Evolutionary conservation across 2,888 invertebrate species (phyloP), one percentile per base, ranked within the genome.

Genomic region (Pseudococcus longispinus): DNA sequence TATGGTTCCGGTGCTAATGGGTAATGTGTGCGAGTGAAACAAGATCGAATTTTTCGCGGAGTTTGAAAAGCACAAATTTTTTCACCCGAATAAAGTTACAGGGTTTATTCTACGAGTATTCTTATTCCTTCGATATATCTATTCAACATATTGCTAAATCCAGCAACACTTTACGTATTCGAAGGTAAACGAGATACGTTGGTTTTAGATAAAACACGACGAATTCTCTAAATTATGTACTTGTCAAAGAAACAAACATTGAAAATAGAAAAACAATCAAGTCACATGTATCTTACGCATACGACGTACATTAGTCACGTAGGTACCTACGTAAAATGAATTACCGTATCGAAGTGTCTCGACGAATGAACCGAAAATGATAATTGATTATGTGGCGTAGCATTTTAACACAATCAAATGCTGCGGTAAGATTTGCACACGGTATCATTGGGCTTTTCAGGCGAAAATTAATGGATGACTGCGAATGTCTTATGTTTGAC

Each of bases 361-460:
- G n/a, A 29, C 29, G 9, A 70, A 70, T 32, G 70, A 70, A 29
- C 15, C 29, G 70, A 29, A 70, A 70, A 26, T 70, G 29, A 32
- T 70, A 70, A 70, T 70, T 70, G 70, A 29, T 70, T 70, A 70
- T 70, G 70, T 9, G 37, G 37, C 37, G 70, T 70, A 32, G 70
- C 26, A 29, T 60, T 11, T n/a, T 26, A 65, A 70, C 26, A 70
- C 32, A 20, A 29, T 70, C 70, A 70, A 70, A 32, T 70, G 70
- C 70, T 70, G 3, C 15, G 5, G 29, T 29, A 70, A 70, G 70
- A 23, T 70, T 70, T 70, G 20, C 70, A 70, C 15, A 2, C 23
- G 26, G 23, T 9, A 70, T 26, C 70, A 18, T 70, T 70, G 18
- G 20, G 60, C 20, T 60, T 60, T 60, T 60, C 60, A 11, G 8